phyloP scores from a whole-genome alignment of 1,140 invertebrate genomes.

The Saxidomus purpurata region DNA sequence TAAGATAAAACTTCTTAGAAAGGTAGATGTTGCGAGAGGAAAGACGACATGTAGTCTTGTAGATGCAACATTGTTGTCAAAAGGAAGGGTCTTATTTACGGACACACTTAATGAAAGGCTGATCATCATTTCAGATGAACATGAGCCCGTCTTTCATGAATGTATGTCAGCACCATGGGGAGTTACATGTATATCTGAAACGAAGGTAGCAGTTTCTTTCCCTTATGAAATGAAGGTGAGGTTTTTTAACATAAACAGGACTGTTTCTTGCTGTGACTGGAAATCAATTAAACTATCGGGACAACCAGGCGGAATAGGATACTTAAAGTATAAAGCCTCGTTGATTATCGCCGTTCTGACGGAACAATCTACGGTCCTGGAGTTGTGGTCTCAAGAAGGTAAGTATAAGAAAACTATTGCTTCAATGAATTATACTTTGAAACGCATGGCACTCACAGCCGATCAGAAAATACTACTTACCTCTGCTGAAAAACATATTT shows the following conservation, averaged over 20 bases:
- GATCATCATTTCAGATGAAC: not conserved
- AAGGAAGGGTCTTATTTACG: not conserved
- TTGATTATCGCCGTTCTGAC: not conserved
- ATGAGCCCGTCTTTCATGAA: not conserved
- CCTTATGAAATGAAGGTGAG: not conserved
- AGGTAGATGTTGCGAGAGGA: not conserved
- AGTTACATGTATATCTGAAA: too few relatives aligned
- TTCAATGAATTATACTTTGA: not conserved
- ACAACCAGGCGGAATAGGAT: not conserved
- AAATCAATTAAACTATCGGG: not conserved
- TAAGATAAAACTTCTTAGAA: not conserved
- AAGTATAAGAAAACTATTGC: not conserved
- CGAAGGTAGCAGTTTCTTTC: too few relatives aligned
- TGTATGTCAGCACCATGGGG: not conserved
- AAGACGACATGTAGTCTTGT: not conserved
- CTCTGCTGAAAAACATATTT: not conserved
- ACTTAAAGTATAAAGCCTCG: not conserved
- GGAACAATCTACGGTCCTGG: not conserved
- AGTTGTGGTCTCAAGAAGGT: not conserved
- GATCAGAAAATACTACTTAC: not conserved
- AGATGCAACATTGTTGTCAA: too few relatives aligned
- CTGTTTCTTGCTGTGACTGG: not conserved
- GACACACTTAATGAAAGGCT: too few relatives aligned
- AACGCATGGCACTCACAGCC: not conserved
- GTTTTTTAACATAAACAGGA: not conserved